A percentile compares a stretch with the other conserved stretches of the same genome.
Conservation (phyloP, 2,888 invertebrate genomes). For the Rotaria socialis region DNA sequence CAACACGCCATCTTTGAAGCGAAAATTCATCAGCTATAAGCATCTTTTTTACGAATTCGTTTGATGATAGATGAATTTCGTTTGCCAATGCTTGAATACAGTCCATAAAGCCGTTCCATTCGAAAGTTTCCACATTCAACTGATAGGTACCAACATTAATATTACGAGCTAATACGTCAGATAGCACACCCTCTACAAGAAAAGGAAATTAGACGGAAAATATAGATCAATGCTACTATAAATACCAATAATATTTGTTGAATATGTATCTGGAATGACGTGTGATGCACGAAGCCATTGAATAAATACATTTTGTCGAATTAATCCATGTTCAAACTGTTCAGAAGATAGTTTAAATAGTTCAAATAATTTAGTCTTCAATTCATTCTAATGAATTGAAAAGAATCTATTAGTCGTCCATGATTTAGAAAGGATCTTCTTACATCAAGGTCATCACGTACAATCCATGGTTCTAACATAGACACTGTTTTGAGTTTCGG, state of each 20-base stretch:
- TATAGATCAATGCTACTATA: too few species aligned
- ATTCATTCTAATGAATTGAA: neutral
- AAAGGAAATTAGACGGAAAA: neutral
- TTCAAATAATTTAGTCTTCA: neutral
- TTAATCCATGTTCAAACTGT: slow-evolving; percentile 1
- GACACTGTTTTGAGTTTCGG: neutral
- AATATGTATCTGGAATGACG: neutral
- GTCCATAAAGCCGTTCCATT: slow-evolving; percentile 4
- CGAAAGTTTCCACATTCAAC: neutral
- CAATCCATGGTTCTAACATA: slow-evolving; percentile 14
- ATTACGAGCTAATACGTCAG: neutral
- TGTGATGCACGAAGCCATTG: slow-evolving; percentile 28
- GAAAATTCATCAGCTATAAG: neutral
- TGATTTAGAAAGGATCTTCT: too few species aligned
- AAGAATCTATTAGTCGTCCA: neutral
- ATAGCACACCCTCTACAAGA: neutral
- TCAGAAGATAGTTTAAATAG: neutral
- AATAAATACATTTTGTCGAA: slow-evolving; percentile 5
- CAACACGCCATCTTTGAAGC: neutral
- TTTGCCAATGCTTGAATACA: neutral
- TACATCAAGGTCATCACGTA: slow-evolving; percentile 17
- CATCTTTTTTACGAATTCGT: slow-evolving; percentile 16
- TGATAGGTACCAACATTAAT: neutral
- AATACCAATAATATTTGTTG: neutral
- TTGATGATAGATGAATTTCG: neutral